Conservation (phyloP, 2,888 invertebrate species). For the Heteromyza rotundicornis region DNA sequence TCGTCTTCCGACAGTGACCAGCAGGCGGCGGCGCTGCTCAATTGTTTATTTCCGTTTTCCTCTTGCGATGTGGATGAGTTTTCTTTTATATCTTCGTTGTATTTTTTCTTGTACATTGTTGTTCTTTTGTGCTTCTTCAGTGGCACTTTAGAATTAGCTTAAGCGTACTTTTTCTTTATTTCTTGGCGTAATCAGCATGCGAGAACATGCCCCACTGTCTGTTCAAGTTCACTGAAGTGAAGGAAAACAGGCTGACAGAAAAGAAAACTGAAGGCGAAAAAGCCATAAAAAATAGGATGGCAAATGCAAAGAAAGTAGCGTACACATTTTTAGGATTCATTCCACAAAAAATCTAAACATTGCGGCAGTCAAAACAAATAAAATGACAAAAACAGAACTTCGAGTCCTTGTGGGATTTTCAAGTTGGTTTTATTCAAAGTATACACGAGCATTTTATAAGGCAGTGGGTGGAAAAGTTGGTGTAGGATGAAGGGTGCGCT, state of each 20-base stretch:
- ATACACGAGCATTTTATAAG: too few relatives aligned
- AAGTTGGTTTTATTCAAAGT: too few relatives aligned
- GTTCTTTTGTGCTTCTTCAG: neutral
- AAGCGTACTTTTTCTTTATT: neutral
- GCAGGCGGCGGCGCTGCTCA: neutral
- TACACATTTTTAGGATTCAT: neutral
- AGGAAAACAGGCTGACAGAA: neutral
- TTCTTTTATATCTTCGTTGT: neutral
- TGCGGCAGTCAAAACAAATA: slow-evolving; percentile 2
- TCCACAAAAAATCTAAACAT: neutral
- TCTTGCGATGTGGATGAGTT: neutral
- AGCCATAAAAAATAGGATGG: neutral
- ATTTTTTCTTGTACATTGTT: neutral
- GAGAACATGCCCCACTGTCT: neutral
- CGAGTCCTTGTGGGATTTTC: neutral
- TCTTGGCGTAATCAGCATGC: slow-evolving; percentile 4
- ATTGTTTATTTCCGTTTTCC: neutral
- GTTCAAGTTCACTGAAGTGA: neutral
- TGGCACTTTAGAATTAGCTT: neutral
- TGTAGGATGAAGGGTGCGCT: too few relatives aligned
- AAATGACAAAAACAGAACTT: neutral
- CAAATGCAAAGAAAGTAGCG: neutral
- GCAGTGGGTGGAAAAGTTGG: too few relatives aligned
- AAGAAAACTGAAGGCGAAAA: neutral
- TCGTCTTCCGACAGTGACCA: neutral